Evolutionary conservation across 2,113 vertebrate genomes (phyloP).

Genomic region (Lanius ludovicianus): DNA sequence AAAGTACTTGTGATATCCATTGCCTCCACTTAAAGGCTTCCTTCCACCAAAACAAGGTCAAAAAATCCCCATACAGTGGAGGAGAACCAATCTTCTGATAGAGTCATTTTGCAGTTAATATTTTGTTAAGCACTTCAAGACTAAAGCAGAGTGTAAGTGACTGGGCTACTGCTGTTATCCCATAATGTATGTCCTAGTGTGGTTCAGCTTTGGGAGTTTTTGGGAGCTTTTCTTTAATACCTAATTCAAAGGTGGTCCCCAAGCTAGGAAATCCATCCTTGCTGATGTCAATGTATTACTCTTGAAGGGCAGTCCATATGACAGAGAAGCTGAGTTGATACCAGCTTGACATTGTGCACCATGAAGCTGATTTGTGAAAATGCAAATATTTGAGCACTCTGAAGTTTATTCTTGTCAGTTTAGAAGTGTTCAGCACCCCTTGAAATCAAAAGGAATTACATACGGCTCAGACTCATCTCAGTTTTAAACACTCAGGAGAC

Average conservation of each 20-base stretch:
- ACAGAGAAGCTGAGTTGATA: background rate
- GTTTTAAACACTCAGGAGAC: background rate
- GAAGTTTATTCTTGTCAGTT: background rate
- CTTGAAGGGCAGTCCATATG: background rate
- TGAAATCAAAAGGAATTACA: background rate
- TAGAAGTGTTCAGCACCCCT: background rate
- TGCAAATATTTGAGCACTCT: background rate
- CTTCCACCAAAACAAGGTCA: background rate
- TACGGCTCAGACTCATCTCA: background rate
- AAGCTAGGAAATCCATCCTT: background rate
- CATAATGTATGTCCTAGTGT: background rate
- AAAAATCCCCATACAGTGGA: fast-evolving
- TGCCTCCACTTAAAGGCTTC: background rate
- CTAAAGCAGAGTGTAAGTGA: background rate
- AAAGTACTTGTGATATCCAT: background rate
- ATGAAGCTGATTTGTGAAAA: background rate
- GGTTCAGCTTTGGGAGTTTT: background rate
- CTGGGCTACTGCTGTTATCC: background rate
- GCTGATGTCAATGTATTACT: background rate
- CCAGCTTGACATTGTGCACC: background rate
- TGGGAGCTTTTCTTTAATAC: background rate
- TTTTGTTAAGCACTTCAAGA: background rate
- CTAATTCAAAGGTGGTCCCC: background rate
- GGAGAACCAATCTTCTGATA: background rate
- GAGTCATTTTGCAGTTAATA: background rate